Evolutionary conservation across 92 coral and sea anemone species (phyloP).

Genomic region (Montipora capitata): DNA sequence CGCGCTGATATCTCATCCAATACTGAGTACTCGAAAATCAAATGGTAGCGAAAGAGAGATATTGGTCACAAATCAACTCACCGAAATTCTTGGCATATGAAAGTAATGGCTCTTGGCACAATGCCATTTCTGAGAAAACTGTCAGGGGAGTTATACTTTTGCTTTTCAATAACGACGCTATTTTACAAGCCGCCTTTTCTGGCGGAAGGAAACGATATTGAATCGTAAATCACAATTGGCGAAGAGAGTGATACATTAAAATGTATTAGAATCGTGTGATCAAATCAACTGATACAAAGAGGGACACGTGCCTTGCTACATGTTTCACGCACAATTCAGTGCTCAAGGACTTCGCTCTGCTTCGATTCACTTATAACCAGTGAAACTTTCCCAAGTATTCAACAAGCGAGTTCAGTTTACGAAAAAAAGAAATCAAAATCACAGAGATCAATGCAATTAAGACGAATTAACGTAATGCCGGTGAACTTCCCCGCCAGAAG

Average conservation of each 20-base stretch:
- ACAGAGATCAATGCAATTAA: too few species aligned
- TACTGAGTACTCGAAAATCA: constrained; percentile 5
- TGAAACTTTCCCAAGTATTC: background rate
- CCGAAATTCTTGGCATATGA: constrained; percentile 32
- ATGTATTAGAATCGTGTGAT: background rate
- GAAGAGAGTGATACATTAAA: background rate
- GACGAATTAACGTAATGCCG: too few species aligned
- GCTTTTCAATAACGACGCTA: background rate
- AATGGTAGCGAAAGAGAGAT: constrained; percentile 17
- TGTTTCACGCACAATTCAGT: too few species aligned
- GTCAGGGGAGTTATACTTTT: background rate
- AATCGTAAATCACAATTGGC: background rate
- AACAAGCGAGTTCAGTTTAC: background rate
- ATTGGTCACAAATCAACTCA: background rate
- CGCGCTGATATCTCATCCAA: constrained; percentile 29
- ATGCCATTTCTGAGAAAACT: constrained; percentile 7
- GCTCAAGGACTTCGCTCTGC: too few species aligned
- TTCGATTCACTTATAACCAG: too few species aligned
- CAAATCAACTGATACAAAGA: background rate
- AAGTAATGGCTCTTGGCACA: background rate
- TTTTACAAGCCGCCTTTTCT: background rate
- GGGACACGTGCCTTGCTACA: background rate
- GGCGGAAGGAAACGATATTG: background rate
- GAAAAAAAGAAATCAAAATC: too few species aligned
- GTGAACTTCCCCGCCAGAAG: too few species aligned